phyloP scores from a whole-genome alignment of 2,797 vertebrate species.

The Oreochromis grahami region DNA sequence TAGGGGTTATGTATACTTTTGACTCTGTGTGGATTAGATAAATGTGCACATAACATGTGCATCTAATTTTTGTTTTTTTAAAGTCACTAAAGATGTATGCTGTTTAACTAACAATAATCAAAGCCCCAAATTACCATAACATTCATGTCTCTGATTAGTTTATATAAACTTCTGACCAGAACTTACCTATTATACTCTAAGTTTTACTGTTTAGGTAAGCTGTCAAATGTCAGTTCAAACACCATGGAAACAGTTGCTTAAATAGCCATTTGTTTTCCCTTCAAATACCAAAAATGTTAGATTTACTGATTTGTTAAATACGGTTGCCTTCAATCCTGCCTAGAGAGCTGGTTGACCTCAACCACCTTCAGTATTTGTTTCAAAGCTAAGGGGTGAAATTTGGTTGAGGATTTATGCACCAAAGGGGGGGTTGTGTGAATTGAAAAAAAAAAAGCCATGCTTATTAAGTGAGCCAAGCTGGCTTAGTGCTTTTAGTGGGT shows the following conservation, averaged over 20 bases:
- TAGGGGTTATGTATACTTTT: not conserved
- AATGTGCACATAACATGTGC: not conserved
- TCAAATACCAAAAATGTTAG: not conserved
- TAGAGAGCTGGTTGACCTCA: not conserved
- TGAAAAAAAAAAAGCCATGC: slow-evolving; percentile 1
- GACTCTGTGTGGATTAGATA: not conserved
- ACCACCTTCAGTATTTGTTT: slow-evolving; percentile 13
- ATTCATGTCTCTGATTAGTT: not conserved
- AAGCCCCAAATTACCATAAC: not conserved
- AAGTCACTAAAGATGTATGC: not conserved
- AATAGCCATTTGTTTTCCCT: not conserved
- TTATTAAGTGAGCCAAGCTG: slow-evolving; percentile 42
- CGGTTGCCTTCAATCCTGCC: not conserved
- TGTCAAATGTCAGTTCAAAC: not conserved
- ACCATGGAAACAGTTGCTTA: not conserved
- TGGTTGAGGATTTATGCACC: slow-evolving; percentile 1
- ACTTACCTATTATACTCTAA: not conserved
- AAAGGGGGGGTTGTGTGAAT: slow-evolving; percentile 12
- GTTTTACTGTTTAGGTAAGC: not conserved
- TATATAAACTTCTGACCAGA: not conserved
- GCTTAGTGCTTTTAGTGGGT: slow-evolving; percentile 45
- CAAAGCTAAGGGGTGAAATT: slow-evolving; percentile 25
- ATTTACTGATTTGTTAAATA: not conserved
- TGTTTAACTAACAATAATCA: not conserved
- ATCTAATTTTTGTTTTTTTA: not conserved